Percentiles rank a stretch among this genome's conserved stretches.
phyloP scores from a whole-genome alignment of 2,113 vertebrate species.

The Gymnorhina tibicen region DNA sequence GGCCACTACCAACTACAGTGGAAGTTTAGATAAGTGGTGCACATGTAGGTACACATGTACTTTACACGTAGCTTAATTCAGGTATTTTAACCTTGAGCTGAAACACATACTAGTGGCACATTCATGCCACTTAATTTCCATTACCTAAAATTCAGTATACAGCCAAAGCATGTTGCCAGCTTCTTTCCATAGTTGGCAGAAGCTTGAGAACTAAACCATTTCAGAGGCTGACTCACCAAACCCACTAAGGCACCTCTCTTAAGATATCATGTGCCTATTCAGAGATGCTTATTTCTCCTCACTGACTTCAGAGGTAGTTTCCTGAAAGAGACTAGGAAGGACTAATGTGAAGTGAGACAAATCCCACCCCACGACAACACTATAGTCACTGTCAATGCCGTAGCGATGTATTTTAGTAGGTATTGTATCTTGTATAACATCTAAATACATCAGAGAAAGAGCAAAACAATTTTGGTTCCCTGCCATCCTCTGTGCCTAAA shows the following conservation, averaged over 20 bases:
- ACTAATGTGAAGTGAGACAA: neutral
- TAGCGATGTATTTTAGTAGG: neutral
- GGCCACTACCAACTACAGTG: neutral
- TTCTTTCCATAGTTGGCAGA: neutral
- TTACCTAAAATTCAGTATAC: neutral
- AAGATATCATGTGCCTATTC: neutral
- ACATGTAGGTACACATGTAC: neutral
- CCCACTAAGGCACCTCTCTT: neutral
- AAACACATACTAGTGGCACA: neutral
- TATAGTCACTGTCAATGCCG: neutral
- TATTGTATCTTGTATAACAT: neutral
- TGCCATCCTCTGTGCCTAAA: neutral
- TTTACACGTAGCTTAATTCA: neutral
- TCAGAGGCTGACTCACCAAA: neutral
- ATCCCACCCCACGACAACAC: neutral
- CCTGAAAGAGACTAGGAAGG: neutral
- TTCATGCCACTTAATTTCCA: neutral
- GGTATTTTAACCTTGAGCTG: neutral
- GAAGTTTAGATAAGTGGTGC: neutral
- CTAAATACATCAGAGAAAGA: neutral
- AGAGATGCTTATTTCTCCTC: neutral
- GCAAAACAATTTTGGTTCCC: neutral
- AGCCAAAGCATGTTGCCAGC: neutral
- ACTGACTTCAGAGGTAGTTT: neutral
- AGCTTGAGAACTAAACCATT: neutral